These are phyloP conservation scores for Paradisaea rubra DNA, from an alignment of 2,113 vertebrate species.

Conservation along the genomic window DNA sequence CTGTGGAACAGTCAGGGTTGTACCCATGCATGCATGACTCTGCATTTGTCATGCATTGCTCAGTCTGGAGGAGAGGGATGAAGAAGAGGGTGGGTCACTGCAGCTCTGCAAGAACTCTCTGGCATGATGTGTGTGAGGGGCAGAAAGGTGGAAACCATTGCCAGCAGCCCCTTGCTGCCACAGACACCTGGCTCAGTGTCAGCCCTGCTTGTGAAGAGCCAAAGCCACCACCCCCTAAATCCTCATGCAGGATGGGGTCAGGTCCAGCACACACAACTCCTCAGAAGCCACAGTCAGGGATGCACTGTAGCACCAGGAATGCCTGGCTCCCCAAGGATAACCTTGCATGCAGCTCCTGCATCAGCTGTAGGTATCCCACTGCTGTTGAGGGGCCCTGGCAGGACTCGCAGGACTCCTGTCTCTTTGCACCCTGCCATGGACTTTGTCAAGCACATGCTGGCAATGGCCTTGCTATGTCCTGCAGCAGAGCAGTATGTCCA, in stretches of 20 bases:
- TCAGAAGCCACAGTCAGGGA: background rate
- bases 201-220: background rate
- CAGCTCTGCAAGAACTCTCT: background rate
- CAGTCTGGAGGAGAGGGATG: accelerated
- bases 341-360: background rate
- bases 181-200: background rate
- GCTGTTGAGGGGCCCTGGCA: background rate
- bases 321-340: background rate
- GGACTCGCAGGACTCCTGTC: background rate
- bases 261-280: background rate
- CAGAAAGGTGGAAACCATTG: background rate
- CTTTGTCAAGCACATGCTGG: background rate
- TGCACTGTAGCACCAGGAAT: background rate
- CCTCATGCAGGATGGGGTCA: accelerated
- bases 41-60: background rate
- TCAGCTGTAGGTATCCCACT: background rate
- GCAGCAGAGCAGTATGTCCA: accelerated
- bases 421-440: background rate
- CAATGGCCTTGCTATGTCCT: too few relatives aligned
- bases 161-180: background rate
- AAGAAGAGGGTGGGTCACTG: background rate
- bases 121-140: accelerated
- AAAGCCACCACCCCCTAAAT: background rate
- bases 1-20: background rate
- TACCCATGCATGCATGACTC: background rate